Evolutionary conservation across 1,140 invertebrate species (phyloP).

Genomic region (Xylocopa sonorina): DNA sequence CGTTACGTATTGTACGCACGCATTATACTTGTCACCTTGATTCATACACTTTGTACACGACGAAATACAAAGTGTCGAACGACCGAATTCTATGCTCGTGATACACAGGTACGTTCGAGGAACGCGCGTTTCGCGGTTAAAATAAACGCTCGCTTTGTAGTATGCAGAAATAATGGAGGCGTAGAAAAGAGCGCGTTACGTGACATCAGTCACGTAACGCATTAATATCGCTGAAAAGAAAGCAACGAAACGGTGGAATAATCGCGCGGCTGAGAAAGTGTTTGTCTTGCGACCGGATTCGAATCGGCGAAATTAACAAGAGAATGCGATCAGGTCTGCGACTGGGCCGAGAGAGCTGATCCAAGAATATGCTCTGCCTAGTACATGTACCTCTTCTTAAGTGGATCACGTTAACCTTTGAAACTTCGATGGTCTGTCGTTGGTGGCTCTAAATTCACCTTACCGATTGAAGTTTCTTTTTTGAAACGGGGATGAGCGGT

Average conservation of each 20-base stretch:
- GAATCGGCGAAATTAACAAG: conserved; percentile 43
- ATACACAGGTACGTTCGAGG: too few relatives aligned
- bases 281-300: conserved; percentile 6
- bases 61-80: too few relatives aligned
- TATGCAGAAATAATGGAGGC: too few relatives aligned
- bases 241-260: not conserved
- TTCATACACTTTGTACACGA: too few relatives aligned
- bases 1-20: too few relatives aligned
- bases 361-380: conserved; percentile 67
- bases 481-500: conserved; percentile 21
- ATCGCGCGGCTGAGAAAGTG: not conserved
- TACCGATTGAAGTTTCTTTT: conserved; percentile 34
- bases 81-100: too few relatives aligned
- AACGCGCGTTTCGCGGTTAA: too few relatives aligned
- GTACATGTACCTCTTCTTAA: conserved; percentile 56
- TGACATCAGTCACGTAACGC: too few relatives aligned
- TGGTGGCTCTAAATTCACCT: conserved; percentile 50
- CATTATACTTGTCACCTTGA: too few relatives aligned
- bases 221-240: too few relatives aligned
- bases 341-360: conserved; percentile 62
- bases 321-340: conserved; percentile 65
- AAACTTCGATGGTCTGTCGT: conserved; percentile 53
- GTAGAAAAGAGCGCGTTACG: too few relatives aligned
- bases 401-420: conserved; percentile 65
- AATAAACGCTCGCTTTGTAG: too few relatives aligned